Base-by-base conservation (phyloP, 2,888 invertebrate species). In the Limenitis camilla region DNA sequence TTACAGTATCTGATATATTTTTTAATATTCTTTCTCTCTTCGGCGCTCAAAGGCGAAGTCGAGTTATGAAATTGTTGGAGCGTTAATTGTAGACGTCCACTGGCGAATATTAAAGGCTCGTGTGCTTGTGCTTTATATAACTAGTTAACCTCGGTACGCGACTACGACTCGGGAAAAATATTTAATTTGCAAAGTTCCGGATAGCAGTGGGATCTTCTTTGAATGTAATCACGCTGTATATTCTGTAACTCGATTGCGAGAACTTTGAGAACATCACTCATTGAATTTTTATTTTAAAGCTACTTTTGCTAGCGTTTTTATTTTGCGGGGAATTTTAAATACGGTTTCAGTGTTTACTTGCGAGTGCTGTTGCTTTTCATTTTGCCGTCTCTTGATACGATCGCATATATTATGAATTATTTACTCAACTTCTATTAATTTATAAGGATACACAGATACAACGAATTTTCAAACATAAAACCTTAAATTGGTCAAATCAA, bases 61-160 rank as follows among this genome's bases (percentile, higher is more conserved):
- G 79, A 85, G 86, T 86, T 86, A 81, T 85, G 81, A 83, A 83
- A 83, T 85, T 81, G 85, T 86, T 86, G 66, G 69, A 84, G 83
- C 86, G 85, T 84, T 82, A 83, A 84, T 82, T 83, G 83, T 81
- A 82, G 83, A 82, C 79, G 85, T 72, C 85, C 85, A 77, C 79
- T 72, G 72, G 80, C 78, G 85, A 85, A 86, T 85, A 83, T 84
- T 81, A 84, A 86, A 82, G 78, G 76, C 65, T 64, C 68, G 69
- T 68, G 75, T 71, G 68, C 74, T 65, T 62, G 67, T 67, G 69
- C 71, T 74, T 71, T 71, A 69, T 69, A 55, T 69, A 72, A 75
- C 76, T 80, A 81, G 81, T 80, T 77, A 77, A 80, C 80, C 79
- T 76, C 73, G 61, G 61, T 62, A 67, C 60, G 68, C 75, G 53